These are phyloP conservation scores for Sinocyclocheilus anophthalmus DNA, from an alignment of 2,113 vertebrate species.

Conservation along the genomic window DNA sequence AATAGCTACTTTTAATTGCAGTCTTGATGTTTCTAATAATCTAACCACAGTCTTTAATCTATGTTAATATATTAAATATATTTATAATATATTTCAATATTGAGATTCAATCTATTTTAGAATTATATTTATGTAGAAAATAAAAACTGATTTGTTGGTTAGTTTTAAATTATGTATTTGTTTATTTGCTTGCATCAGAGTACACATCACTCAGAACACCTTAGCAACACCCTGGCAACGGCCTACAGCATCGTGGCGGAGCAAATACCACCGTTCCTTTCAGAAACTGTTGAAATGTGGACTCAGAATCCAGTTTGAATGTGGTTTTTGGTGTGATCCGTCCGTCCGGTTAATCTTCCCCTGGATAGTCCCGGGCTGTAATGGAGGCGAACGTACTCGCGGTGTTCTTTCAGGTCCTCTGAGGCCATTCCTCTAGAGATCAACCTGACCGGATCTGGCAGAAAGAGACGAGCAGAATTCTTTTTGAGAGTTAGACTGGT, in stretches of 20 bases:
- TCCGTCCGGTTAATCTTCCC: neutral
- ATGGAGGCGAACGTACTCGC: neutral
- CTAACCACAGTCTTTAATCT: neutral
- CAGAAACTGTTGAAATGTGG: neutral
- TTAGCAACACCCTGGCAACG: neutral
- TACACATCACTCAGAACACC: neutral
- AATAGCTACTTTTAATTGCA: too few relatives aligned
- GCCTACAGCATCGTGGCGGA: neutral
- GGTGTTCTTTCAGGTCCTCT: conserved; percentile 24
- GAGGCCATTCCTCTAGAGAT: neutral
- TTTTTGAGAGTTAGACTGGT: conserved; percentile 61
- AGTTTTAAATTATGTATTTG: too few relatives aligned
- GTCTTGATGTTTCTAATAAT: neutral
- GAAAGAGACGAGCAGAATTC: conserved; percentile 5
- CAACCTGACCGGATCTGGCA: conserved; percentile 15
- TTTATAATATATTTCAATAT: too few relatives aligned
- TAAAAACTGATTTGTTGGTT: neutral
- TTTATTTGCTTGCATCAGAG: neutral
- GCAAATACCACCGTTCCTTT: neutral
- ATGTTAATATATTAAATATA: neutral
- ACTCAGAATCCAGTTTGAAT: neutral
- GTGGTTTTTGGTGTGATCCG: neutral
- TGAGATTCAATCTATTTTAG: neutral
- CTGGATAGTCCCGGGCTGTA: neutral
- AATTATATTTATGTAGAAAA: neutral